Evolutionary conservation across 2,113 vertebrate genomes (phyloP), one percentile per base, ranked within the genome.

Genomic region (Colaptes auratus): DNA sequence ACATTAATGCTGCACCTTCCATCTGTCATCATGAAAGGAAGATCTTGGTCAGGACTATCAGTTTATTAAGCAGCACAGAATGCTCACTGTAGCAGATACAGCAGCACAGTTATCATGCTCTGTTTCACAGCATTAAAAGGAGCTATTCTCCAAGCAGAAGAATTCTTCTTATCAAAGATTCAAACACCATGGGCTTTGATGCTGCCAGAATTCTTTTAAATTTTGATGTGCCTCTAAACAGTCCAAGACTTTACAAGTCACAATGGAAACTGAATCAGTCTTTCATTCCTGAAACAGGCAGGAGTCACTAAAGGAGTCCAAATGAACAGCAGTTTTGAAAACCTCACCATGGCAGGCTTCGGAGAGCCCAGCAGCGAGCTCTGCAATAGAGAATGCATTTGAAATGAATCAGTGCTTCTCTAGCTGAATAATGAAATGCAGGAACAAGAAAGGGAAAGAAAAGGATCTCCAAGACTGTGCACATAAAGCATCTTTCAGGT

Each of bases 101-200:
- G 87, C 60, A 93, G 85, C 83, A 73, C 60, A 50, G 76, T 72
- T 78, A 30, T 75, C 89, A 92, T 18, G 85, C 94, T 95, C 93
- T 95, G 58, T 81, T 95, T 95, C 88, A 76, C 89, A 92, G 76
- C 76, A 82, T 83, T 78, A 83, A 79, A 92, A 94, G 61, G 50
- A 91, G 72, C 82, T 63, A 15, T 63, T 77, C 88, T 86, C 20
- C 73, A 81, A 90, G 92, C 50, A 69, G 58, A 16, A 89, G n/a
- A 89, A 96, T 69, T 58, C 74, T 86, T 95, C 73, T 39, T 81
- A 86, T 69, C 78, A 90, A 90, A 94, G 71, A 95, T 74, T 88
- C 72, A 93, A 92, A 70, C 64, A 72, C 67, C 48, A 94, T 48
- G 61, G 76, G 69, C 76, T 93, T 77, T 1, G 0, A 21, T 27